Evolutionary conservation across 2,888 invertebrate species (phyloP).

Genomic region (Cephus pulcher): DNA sequence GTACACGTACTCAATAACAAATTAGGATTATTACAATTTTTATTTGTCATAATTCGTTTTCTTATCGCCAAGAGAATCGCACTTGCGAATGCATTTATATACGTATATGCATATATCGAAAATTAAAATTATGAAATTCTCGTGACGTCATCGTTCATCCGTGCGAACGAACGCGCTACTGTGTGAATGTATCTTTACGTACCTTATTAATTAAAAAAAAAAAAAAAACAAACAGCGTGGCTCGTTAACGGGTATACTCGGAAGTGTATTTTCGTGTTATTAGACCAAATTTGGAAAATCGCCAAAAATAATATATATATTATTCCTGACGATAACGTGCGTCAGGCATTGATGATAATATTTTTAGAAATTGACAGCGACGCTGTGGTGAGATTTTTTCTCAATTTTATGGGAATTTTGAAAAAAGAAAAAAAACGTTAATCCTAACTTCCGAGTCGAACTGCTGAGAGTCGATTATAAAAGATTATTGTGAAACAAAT

Average conservation of each 20-base stretch:
- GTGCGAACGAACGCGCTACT: not conserved
- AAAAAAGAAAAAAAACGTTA: not conserved
- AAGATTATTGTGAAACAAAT: not conserved
- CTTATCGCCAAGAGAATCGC: not conserved
- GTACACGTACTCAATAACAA: not conserved
- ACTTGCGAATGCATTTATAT: not conserved
- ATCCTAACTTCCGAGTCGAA: not conserved
- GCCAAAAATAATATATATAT: not conserved
- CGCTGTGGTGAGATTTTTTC: not conserved
- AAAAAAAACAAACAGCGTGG: not conserved
- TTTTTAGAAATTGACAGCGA: not conserved
- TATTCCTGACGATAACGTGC: not conserved
- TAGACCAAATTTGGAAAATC: not conserved
- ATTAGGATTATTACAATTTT: not conserved
- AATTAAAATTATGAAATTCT: constrained; percentile 3
- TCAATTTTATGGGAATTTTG: not conserved
- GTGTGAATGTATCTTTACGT: constrained; percentile 4
- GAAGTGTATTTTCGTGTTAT: not conserved
- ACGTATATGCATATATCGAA: not conserved
- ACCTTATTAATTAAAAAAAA: not conserved
- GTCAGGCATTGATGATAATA: not conserved
- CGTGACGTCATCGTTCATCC: not conserved
- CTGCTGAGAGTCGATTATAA: not conserved
- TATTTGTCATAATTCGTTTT: not conserved
- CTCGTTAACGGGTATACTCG: not conserved